Percentiles rank a stretch among this genome's conserved stretches.
phyloP scores from a whole-genome alignment of 1,140 invertebrate genomes.

The Drosophila truncata region DNA sequence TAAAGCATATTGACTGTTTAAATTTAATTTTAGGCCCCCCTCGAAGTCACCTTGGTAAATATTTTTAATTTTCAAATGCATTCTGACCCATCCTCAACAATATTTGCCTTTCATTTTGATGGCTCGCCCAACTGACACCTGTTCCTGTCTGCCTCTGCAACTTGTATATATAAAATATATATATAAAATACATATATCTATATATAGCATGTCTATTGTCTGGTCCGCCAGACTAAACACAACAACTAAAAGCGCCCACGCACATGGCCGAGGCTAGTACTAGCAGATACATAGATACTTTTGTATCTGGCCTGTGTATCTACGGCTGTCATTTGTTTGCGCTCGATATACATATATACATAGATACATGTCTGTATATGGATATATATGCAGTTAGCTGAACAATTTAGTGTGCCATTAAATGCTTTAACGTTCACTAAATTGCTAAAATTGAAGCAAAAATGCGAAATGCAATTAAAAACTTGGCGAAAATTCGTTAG shows the following conservation, averaged over 20 bases:
- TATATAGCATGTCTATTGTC: slow-evolving; percentile 52
- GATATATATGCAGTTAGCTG: slow-evolving; percentile 18
- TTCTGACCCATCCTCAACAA: slow-evolving; percentile 20
- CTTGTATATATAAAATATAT: neutral
- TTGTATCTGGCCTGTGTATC: slow-evolving; percentile 46
- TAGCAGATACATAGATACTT: slow-evolving; percentile 38
- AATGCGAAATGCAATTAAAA: slow-evolving; percentile 47
- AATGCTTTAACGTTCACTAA: slow-evolving; percentile 45
- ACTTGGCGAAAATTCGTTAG: slow-evolving; percentile 33
- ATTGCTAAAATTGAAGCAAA: slow-evolving; percentile 40
- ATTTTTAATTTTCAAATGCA: slow-evolving; percentile 39
- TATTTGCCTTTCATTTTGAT: slow-evolving; percentile 55
- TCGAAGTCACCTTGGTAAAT: slow-evolving; percentile 29
- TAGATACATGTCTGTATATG: slow-evolving; percentile 6
- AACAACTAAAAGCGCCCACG: slow-evolving; percentile 67
- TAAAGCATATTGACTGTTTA: neutral
- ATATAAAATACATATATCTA: slow-evolving; percentile 12
- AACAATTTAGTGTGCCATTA: slow-evolving; percentile 53
- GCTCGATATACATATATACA: neutral
- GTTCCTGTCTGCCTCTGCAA: slow-evolving; percentile 35
- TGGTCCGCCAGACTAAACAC: slow-evolving; percentile 68
- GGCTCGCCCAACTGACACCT: slow-evolving; percentile 55
- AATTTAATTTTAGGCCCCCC: neutral
- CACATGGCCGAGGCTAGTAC: slow-evolving; percentile 2
- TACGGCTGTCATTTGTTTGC: slow-evolving; percentile 57